Conservation (phyloP, 2,113 vertebrate species). For the Emberiza fucata region DNA sequence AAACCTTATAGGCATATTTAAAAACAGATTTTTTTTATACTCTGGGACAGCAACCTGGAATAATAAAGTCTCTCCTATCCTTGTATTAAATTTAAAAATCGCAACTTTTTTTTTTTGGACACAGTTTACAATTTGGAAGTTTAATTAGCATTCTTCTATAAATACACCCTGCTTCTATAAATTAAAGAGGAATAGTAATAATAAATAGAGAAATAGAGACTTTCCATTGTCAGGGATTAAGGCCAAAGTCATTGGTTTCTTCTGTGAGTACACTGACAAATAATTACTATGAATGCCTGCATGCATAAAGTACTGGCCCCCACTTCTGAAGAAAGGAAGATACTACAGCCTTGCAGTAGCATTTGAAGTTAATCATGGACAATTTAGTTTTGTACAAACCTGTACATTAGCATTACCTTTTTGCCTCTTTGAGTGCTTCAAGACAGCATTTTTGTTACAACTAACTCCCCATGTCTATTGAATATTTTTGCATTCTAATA, state of each 20-base stretch:
- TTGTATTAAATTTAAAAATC: not conserved
- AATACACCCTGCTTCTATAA: not conserved
- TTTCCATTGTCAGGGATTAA: not conserved
- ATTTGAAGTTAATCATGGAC: not conserved
- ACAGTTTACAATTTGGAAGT: not conserved
- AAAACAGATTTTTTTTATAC: not conserved
- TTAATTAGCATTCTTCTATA: not conserved
- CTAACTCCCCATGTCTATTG: not conserved
- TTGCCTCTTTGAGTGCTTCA: not conserved
- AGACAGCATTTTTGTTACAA: not conserved
- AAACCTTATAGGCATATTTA: not conserved
- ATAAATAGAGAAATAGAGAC: not conserved
- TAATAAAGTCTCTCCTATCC: not conserved
- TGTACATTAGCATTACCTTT: not conserved
- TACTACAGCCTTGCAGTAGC: not conserved
- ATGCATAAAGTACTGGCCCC: not conserved
- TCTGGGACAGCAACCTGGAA: fast-evolving
- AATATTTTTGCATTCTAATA: not conserved
- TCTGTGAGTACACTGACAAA: not conserved
- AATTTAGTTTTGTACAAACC: not conserved
- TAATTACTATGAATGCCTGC: not conserved
- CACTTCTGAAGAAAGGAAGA: not conserved
- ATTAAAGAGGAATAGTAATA: not conserved
- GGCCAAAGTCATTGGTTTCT: not conserved
- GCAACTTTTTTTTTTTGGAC: not conserved